These are phyloP conservation scores for Philereme transversata DNA, from an alignment of 2,888 invertebrate species.

Conservation along the genomic window DNA sequence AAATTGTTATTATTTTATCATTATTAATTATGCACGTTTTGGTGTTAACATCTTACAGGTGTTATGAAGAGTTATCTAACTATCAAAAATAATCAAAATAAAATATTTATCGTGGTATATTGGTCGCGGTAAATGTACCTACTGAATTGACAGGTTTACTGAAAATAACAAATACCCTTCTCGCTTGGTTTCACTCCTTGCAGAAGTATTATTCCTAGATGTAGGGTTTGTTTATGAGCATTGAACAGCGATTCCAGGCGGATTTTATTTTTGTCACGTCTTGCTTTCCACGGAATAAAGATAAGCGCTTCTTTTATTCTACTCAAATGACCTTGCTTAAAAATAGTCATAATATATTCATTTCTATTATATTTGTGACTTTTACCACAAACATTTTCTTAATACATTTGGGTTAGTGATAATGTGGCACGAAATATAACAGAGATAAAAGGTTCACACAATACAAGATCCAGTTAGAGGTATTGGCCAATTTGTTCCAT, in stretches of 20 bases:
- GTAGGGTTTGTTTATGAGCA: conserved; percentile 25
- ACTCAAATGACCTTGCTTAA: neutral
- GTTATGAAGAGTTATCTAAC: too few species aligned
- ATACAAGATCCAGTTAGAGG: conserved; percentile 39
- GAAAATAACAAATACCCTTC: conserved; percentile 28
- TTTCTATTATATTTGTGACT: neutral
- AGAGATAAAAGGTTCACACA: conserved; percentile 39
- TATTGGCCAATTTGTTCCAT: conserved; percentile 49
- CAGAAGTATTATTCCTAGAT: conserved; percentile 29
- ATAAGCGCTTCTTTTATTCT: conserved; percentile 14
- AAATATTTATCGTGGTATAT: too few species aligned
- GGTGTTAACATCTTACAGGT: too few species aligned
- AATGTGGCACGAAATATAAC: conserved; percentile 23
- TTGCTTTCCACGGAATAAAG: conserved; percentile 25
- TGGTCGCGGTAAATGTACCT: too few species aligned
- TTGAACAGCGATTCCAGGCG: conserved; percentile 20
- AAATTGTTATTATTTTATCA: too few species aligned
- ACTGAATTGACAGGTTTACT: neutral
- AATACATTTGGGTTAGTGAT: conserved; percentile 8
- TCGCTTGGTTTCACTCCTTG: conserved; percentile 13
- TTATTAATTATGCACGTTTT: too few species aligned
- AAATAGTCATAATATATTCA: neutral
- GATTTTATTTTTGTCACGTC: conserved; percentile 32
- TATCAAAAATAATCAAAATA: too few species aligned
- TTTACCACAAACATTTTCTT: neutral